Evolutionary conservation across 2,113 vertebrate species (phyloP).

Genomic region (Petrocephalus zakoni): DNA sequence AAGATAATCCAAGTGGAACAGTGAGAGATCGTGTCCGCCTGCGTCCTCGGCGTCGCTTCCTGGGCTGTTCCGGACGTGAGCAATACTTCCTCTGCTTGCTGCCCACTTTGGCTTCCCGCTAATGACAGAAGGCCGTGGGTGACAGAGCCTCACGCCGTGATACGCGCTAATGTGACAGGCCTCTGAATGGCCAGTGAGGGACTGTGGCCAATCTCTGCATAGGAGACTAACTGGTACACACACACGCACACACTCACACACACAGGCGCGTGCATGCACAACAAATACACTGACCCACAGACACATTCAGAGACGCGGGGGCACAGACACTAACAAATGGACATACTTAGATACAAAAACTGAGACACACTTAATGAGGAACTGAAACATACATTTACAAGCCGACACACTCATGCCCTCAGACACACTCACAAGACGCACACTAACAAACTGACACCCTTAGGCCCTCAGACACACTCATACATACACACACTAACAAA

Average conservation of each 20-base stretch:
- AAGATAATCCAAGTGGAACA: neutral
- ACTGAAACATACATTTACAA: no score
- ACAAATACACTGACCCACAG: neutral
- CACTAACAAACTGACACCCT: no score
- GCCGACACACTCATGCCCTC: no score
- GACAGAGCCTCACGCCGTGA: conserved; percentile 9
- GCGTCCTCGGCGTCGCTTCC: neutral
- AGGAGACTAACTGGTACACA: conserved; percentile 44
- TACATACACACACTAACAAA: neutral
- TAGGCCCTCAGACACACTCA: neutral
- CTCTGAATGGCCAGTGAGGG: conserved; percentile 53
- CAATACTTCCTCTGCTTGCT: neutral
- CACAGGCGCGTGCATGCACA: neutral
- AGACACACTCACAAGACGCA: no score
- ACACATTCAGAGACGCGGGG: neutral
- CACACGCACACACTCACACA: neutral
- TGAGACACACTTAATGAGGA: no score
- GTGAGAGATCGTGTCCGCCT: no score
- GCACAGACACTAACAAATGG: neutral
- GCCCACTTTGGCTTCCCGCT: neutral
- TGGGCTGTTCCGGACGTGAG: neutral
- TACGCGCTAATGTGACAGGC: neutral
- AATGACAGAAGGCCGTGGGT: neutral
- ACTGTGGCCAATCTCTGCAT: conserved; percentile 55
- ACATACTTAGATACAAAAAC: neutral